Conservation (phyloP, 2,888 invertebrate genomes). For the Drosophila pseudotakahashii region DNA sequence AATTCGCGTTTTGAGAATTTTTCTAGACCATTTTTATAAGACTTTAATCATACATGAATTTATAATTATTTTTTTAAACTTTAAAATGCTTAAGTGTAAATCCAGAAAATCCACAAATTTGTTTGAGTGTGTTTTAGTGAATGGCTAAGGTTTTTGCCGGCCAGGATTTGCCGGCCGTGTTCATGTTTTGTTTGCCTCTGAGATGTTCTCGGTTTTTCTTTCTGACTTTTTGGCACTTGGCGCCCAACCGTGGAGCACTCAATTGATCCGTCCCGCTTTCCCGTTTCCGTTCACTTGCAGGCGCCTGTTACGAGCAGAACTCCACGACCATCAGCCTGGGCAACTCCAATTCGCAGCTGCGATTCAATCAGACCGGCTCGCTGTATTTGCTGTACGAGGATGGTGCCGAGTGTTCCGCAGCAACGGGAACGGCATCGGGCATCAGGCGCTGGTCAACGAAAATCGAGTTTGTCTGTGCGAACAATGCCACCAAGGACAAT, state of each 20-base stretch:
- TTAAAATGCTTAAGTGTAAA: neutral
- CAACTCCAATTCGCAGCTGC: constrained; percentile 78
- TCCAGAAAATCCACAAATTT: neutral
- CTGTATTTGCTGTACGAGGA: constrained; percentile 83
- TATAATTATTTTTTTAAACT: too few species aligned
- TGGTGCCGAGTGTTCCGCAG: constrained; percentile 66
- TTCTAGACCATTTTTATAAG: too few species aligned
- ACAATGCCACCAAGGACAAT: constrained; percentile 74
- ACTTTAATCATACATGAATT: too few species aligned
- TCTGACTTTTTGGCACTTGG: constrained; percentile 23
- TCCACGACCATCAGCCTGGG: constrained; percentile 80
- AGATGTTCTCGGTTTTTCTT: constrained; percentile 18
- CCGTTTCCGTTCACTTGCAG: constrained; percentile 63
- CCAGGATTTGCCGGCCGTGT: constrained; percentile 16
- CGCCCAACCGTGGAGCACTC: constrained; percentile 10
- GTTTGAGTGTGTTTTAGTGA: constrained; percentile 1
- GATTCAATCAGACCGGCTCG: constrained; percentile 82
- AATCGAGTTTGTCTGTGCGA: constrained; percentile 84
- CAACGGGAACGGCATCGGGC: constrained; percentile 24
- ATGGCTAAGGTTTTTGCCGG: constrained; percentile 13
- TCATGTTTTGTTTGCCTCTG: constrained; percentile 31
- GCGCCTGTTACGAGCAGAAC: constrained; percentile 78
- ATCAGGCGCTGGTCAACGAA: constrained; percentile 81
- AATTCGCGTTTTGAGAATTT: too few species aligned
- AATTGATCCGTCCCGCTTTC: constrained; percentile 19